Conservation (phyloP, 2,797 vertebrate species). For the Pseudomugil gertrudae region DNA sequence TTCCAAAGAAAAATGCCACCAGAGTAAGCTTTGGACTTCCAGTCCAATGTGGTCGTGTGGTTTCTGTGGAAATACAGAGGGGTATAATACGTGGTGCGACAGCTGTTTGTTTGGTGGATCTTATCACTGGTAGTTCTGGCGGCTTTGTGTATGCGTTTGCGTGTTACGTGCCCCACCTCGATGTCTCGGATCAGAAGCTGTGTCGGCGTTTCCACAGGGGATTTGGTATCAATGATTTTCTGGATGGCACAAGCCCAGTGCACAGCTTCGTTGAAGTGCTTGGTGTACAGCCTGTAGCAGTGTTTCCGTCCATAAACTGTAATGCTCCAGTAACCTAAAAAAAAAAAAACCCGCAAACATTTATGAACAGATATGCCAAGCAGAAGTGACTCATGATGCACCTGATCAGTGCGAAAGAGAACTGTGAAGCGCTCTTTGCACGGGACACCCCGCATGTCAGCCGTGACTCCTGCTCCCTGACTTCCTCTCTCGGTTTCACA, state of each 20-base stretch:
- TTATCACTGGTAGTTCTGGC: constrained; percentile 33
- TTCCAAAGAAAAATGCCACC: constrained; percentile 34
- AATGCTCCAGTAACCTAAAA: constrained; percentile 92
- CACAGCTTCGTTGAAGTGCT: constrained; percentile 92
- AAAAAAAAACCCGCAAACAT: background rate
- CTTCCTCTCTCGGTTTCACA: constrained; percentile 58
- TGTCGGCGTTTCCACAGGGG: constrained; percentile 92
- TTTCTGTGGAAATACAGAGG: constrained; percentile 51
- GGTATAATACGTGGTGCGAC: constrained; percentile 12
- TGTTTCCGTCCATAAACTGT: constrained; percentile 94
- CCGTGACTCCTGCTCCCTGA: constrained; percentile 21
- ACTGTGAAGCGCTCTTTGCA: background rate
- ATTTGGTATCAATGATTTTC: constrained; percentile 93
- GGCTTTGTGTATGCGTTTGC: constrained; percentile 17
- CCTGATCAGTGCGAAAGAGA: constrained; percentile 25
- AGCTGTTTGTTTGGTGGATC: constrained; percentile 34
- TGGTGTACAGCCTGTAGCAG: constrained; percentile 90
- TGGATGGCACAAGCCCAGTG: constrained; percentile 93
- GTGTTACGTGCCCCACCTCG: constrained; percentile 79
- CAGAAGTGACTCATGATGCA: constrained; percentile 4
- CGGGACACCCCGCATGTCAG: constrained; percentile 12
- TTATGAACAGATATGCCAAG: background rate
- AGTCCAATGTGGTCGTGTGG: constrained; percentile 35
- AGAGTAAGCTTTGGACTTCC: constrained; percentile 69
- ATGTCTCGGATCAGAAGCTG: constrained; percentile 94